Evolutionary conservation across 1,140 invertebrate genomes (phyloP).

Genomic region (Aphelenchoides besseyi): DNA sequence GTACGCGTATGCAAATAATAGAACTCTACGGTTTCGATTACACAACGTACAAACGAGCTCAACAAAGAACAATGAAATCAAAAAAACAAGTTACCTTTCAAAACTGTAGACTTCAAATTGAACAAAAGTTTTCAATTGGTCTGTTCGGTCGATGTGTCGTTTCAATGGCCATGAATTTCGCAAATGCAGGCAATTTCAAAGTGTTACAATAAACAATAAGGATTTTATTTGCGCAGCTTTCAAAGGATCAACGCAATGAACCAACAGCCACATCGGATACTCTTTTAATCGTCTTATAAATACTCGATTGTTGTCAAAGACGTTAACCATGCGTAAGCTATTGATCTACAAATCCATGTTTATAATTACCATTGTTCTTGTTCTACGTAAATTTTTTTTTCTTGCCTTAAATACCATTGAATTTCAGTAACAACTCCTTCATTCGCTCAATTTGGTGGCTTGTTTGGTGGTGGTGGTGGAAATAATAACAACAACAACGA

Average conservation of each 20-base stretch:
- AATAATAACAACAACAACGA: conserved; percentile 14
- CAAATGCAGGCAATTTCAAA: background rate
- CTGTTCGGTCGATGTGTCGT: background rate
- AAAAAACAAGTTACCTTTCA: background rate
- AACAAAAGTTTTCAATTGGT: background rate
- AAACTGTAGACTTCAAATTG: background rate
- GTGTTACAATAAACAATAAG: background rate
- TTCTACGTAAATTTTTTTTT: background rate
- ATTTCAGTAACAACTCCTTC: background rate
- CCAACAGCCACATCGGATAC: background rate
- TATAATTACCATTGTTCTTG: background rate
- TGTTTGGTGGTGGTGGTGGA: background rate
- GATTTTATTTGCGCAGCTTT: background rate
- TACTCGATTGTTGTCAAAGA: background rate
- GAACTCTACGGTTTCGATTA: too few species aligned
- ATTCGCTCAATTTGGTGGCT: background rate
- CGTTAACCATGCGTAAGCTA: background rate
- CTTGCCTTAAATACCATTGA: background rate
- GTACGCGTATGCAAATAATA: too few species aligned
- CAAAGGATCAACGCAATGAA: background rate
- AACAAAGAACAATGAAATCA: background rate
- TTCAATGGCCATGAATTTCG: background rate
- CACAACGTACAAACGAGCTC: too few species aligned
- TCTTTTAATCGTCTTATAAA: background rate
- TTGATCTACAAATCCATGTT: background rate